Evolutionary conservation across 2,888 invertebrate species (phyloP).

Genomic region (Quadriops clusia): DNA sequence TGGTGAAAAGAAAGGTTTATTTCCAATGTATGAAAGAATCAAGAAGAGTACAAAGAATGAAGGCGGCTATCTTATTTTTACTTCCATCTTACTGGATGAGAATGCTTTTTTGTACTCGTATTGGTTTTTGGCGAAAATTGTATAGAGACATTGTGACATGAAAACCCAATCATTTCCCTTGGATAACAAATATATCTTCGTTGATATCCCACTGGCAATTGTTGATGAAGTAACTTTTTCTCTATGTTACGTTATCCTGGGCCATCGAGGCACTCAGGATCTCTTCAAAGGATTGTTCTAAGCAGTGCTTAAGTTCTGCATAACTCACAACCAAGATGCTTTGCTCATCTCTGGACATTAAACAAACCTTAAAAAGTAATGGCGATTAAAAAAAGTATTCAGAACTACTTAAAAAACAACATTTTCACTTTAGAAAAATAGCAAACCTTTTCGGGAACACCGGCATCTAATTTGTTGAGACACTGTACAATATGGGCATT

Average conservation of each 20-base stretch:
- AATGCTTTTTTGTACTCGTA: conserved; percentile 9
- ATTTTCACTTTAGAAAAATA: conserved; percentile 3
- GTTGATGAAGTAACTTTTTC: conserved; percentile 7
- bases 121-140: conserved; percentile 20
- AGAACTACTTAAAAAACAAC: background rate
- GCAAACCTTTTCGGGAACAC: conserved; percentile 63
- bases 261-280: conserved; percentile 47
- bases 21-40: conserved; percentile 14
- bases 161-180: conserved; percentile 22
- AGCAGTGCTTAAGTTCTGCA: conserved; percentile 87
- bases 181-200: conserved; percentile 10
- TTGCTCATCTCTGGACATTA: conserved; percentile 94
- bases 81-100: conserved; percentile 6
- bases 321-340: conserved; percentile 93
- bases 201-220: conserved; percentile 8
- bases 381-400: too few relatives aligned
- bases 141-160: conserved; percentile 9
- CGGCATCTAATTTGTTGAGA: conserved; percentile 85
- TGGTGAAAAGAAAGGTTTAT: conserved; percentile 17
- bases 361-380: conserved; percentile 55
- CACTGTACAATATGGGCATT: conserved; percentile 89
- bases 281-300: conserved; percentile 86
- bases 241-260: conserved; percentile 23
- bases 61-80: conserved; percentile 6
- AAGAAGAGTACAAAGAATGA: conserved; percentile 10